Evolutionary conservation across 2,113 vertebrate species (phyloP).

Genomic region (Apeltes quadracus): DNA sequence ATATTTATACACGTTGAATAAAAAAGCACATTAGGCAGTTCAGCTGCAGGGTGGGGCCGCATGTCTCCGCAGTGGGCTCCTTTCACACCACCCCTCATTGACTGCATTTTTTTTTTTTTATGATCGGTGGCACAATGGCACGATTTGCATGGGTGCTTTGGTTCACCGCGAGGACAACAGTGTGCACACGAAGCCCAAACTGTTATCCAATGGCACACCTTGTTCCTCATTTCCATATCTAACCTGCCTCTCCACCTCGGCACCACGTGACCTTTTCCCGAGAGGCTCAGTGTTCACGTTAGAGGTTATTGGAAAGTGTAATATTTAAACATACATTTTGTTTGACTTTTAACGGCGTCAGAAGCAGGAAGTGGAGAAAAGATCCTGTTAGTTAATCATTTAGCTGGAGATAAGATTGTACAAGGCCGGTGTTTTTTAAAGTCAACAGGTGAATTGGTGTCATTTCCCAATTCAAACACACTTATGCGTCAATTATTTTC

Average conservation of each 20-base stretch:
- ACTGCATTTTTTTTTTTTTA: too few relatives aligned
- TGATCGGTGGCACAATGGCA: too few relatives aligned
- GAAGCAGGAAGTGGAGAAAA: background rate
- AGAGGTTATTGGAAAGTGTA: background rate
- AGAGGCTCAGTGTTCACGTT: conserved; percentile 10
- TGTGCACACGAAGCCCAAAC: background rate
- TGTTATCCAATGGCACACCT: conserved; percentile 32
- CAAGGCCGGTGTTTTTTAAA: background rate
- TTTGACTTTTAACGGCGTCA: too few relatives aligned
- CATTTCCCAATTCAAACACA: background rate
- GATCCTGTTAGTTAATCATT: background rate
- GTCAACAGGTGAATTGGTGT: background rate
- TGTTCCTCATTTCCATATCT: conserved; percentile 36
- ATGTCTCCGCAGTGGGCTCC: too few relatives aligned
- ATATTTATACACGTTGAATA: background rate
- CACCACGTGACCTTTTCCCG: conserved; percentile 5
- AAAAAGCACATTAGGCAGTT: too few relatives aligned
- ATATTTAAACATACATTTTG: background rate
- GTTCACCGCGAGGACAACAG: too few relatives aligned
- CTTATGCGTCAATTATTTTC: background rate
- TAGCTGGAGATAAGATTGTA: background rate
- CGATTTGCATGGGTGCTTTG: too few relatives aligned
- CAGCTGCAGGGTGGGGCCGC: background rate
- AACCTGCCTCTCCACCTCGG: conserved; percentile 2
- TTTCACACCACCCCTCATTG: too few relatives aligned